Evolutionary conservation across 2,888 invertebrate species (phyloP), one percentile per base, ranked within the genome.

Genomic region (Lepetodrilus schrolli): DNA sequence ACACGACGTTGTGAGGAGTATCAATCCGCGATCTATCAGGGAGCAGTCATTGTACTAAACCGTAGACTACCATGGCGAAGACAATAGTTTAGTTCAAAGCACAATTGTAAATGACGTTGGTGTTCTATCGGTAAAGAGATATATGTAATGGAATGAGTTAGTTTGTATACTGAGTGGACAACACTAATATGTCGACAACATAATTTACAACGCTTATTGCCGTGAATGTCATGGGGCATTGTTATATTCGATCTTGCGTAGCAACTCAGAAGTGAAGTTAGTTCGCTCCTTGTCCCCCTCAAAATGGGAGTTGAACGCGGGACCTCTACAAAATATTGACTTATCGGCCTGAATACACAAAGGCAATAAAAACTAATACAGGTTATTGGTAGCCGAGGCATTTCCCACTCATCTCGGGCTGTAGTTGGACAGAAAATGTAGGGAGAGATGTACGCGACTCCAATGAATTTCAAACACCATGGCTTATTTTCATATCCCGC

Each of bases 11-110:
- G 58, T 58, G 58, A 58, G 30, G 58, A 30, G 21, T 34, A 58
- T 58, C 58, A 34, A 30, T 58, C 30, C 58, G 58, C 58, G 58
- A 58, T 58, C 58, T 58, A 58, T 58, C 58, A 58, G 58, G 58
- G 58, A 58, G 58, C 23, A 58, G 58, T 58, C 34, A 58, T 58
- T 58, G 58, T 58, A 58, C 34, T 26, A 30, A 58, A 58, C 26
- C 34, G 58, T 58, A 58, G 34, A 26, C 58, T 23, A 23, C 30
- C 17, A 58, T 58, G 58, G 58, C 43, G 58, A 34, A 58, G 58
- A 58, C 58, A 58, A 58, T 58, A 30, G 58, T 30, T 23, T 34
- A 17, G 17, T 17, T 34, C 58, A 7, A 34, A 23, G 13, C 20
- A 34, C 58, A 30, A 58, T 58, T 58, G 58, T 58, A 58, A 58